Evolutionary conservation across 1,140 invertebrate genomes (phyloP).

Genomic region (Atta cephalotes): DNA sequence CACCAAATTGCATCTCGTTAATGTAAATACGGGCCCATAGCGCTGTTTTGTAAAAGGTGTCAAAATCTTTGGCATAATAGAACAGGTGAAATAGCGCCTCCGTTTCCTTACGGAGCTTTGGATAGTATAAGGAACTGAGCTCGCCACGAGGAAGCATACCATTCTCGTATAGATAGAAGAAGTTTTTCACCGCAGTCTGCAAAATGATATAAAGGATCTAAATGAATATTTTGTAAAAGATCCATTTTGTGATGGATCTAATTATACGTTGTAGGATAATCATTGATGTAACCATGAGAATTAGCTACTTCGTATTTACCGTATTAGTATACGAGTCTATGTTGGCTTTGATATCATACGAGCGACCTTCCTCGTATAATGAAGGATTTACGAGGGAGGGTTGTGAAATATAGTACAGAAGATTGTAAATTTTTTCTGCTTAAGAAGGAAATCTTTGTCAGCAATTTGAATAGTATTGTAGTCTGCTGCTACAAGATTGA

Average conservation of each 20-base stretch:
- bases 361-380: constrained; percentile 86
- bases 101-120: constrained; percentile 85
- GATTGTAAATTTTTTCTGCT: constrained; percentile 88
- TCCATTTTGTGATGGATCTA: neutral
- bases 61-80: constrained; percentile 89
- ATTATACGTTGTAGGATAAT: too few species aligned
- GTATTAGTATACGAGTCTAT: constrained; percentile 84
- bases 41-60: constrained; percentile 89
- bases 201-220: constrained; percentile 45
- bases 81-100: constrained; percentile 87
- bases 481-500: constrained; percentile 61
- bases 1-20: constrained; percentile 88
- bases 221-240: neutral
- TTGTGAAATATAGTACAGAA: constrained; percentile 88
- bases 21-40: constrained; percentile 87
- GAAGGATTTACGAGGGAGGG: constrained; percentile 84
- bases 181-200: constrained; percentile 79
- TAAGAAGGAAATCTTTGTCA: constrained; percentile 86
- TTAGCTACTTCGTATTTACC: constrained; percentile 68
- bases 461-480: constrained; percentile 77
- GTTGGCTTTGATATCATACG: constrained; percentile 87
- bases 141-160: constrained; percentile 86
- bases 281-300: too few species aligned
- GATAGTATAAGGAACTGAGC: constrained; percentile 86
- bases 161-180: constrained; percentile 79